Evolutionary conservation across 2,888 invertebrate species (phyloP), one percentile per base, ranked within the genome.

Genomic region (Erynnis tages): DNA sequence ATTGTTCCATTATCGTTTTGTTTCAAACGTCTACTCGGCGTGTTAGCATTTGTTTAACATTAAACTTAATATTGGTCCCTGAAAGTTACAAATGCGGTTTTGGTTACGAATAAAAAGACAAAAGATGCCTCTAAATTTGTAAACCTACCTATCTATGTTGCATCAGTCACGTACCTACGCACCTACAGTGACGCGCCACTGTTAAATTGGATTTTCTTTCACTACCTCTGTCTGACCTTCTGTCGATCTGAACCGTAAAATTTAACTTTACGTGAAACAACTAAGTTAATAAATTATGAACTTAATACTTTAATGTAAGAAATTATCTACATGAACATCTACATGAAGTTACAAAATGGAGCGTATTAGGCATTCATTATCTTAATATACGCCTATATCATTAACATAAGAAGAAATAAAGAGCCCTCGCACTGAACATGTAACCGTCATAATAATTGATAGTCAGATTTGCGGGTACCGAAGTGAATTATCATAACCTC

Each of bases 1-100:
- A 84, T 81, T 80, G 79, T 82, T 76, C 78, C 71, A 78, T 83
- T 79, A 80, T 77, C 80, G 82, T 77, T 76, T 70, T 65, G 17
- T 41, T 49, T 38, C 17, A 16, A 34, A 34, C 11, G 38, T 23
- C 17, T n/a, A n/a, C 19, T n/a, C 19, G 11, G 38, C 34, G 13
- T 30, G 34, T 17, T 10, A 41, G 25, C 23, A 17, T 49, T 16
- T 25, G 23, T 25, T 25, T 11, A 38, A 6, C 14, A 17, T 40
- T 21, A 13, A 21, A 30, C 40, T 21, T 30, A 30, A 23, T 34
- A 23, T 45, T 34, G 32, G 23, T 45, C 6, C n/a, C 2, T 27
- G 5, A 27, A 21, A 4, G 5, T 21, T 21, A 21, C 5, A 4
- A 21, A 21, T 21, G 5, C 21, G 3, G 3, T 21, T 5, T 21